phyloP scores from a whole-genome alignment of 2,888 invertebrate species.

The Drosophila emarginata region DNA sequence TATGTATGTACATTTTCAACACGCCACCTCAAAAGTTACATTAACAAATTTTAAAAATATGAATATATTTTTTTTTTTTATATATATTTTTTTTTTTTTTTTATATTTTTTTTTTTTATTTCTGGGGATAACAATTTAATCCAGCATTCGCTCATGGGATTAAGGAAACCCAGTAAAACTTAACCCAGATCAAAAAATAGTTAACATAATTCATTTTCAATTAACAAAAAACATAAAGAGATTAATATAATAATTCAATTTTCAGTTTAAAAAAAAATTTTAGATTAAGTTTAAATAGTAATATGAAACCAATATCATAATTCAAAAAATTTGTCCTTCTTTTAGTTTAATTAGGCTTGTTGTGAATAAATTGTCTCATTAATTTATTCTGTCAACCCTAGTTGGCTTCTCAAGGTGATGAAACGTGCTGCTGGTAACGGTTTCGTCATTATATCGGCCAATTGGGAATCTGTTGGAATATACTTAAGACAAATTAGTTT shows the following conservation, averaged over 20 bases:
- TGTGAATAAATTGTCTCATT: constrained; percentile 1
- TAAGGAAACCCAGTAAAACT: no score
- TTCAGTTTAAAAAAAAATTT: background rate
- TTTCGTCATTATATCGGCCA: constrained; percentile 14
- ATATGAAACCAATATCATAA: background rate
- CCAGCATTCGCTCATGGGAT: no score
- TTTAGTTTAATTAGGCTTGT: background rate
- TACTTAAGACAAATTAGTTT: constrained; percentile 10
- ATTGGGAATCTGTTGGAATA: constrained; percentile 13
- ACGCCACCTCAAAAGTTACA: no score
- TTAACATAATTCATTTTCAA: background rate
- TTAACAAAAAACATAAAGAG: background rate
- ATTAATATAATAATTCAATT: background rate
- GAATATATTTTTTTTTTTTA: background rate
- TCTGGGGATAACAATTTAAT: background rate
- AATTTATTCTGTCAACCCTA: constrained; percentile 7
- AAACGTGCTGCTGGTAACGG: constrained; percentile 13
- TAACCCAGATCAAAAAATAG: background rate
- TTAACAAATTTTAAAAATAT: no score
- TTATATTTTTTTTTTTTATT: background rate
- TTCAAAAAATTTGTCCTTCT: no score
- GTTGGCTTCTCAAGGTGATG: constrained; percentile 12
- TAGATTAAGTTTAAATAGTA: background rate
- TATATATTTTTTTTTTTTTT: background rate
- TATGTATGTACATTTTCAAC: no score